Percentiles rank a stretch among this genome's conserved stretches.
These are phyloP conservation scores for Portunus trituberculatus DNA, from an alignment of 1,140 invertebrate species.

Conservation along the genomic window DNA sequence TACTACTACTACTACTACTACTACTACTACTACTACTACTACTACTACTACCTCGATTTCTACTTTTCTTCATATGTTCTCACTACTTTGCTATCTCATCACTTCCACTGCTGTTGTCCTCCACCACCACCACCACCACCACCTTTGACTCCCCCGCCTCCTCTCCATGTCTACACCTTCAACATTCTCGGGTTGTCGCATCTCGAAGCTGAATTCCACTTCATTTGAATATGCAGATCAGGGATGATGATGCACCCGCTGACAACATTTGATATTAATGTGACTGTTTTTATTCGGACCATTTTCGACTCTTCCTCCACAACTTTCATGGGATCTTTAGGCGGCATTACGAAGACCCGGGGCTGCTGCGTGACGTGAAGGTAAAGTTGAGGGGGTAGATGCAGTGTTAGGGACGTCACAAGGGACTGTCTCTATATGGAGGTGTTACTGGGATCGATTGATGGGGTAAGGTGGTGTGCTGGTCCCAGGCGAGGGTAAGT, in stretches of 20 bases:
- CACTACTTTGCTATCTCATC: no score
- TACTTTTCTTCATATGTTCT: not conserved
- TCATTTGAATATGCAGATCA: slow-evolving; percentile 69
- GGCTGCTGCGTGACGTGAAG: not conserved
- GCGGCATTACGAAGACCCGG: not conserved
- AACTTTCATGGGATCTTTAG: not conserved
- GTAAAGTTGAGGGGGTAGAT: not conserved
- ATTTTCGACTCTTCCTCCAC: not conserved
- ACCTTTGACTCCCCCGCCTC: not conserved
- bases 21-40: not conserved
- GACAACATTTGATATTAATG: slow-evolving; percentile 63
- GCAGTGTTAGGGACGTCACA: not conserved
- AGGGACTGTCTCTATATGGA: not conserved
- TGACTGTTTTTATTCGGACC: slow-evolving; percentile 49
- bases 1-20: not conserved
- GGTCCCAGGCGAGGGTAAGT: not conserved
- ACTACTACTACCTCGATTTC: not conserved
- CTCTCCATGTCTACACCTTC: not conserved
- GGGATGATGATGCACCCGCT: slow-evolving; percentile 54
- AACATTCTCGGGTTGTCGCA: slow-evolving; percentile 21
- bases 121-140: not conserved
- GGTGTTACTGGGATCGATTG: not conserved
- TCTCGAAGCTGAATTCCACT: slow-evolving; percentile 38
- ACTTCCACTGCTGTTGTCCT: not conserved
- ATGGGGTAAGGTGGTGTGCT: not conserved